phyloP scores from a whole-genome alignment of 2,888 invertebrate genomes.

The Drosophila mayaguana region DNA sequence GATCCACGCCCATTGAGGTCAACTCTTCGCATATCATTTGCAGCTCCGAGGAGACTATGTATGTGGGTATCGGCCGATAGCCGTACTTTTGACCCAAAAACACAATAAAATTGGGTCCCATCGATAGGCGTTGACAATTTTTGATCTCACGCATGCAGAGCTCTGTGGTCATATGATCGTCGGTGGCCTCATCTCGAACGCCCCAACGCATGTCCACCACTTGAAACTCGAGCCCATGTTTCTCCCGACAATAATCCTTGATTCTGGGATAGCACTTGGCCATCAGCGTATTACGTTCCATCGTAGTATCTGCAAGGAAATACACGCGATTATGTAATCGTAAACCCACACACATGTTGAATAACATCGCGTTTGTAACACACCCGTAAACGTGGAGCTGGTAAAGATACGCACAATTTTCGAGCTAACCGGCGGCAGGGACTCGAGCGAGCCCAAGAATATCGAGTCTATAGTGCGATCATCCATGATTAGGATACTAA shows the following conservation, averaged over 20 bases:
- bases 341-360: constrained; percentile 27
- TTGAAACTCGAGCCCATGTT: constrained; percentile 99
- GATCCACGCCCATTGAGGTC: constrained; percentile 92
- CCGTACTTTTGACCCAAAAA: constrained; percentile 99
- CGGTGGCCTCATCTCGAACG: constrained; percentile 98
- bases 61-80: constrained; percentile 98
- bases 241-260: constrained; percentile 98
- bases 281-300: constrained; percentile 99
- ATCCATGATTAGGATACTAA: constrained; percentile 88
- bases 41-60: constrained; percentile 95
- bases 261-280: constrained; percentile 98
- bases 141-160: constrained; percentile 99
- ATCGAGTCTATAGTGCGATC: constrained; percentile 95
- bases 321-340: constrained; percentile 53
- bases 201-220: constrained; percentile 99
- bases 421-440: constrained; percentile 97
- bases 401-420: constrained; percentile 99
- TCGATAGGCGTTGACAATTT: constrained; percentile 97
- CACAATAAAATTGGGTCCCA: constrained; percentile 99
- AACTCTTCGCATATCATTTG: constrained; percentile 94
- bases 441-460: constrained; percentile 94
- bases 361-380: constrained; percentile 45
- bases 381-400: constrained; percentile 99
- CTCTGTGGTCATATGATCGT: constrained; percentile 99
- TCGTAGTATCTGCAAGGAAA: constrained; percentile 92